Base-by-base conservation (phyloP, 1,140 invertebrate genomes). In the Drosophila suzukii region DNA sequence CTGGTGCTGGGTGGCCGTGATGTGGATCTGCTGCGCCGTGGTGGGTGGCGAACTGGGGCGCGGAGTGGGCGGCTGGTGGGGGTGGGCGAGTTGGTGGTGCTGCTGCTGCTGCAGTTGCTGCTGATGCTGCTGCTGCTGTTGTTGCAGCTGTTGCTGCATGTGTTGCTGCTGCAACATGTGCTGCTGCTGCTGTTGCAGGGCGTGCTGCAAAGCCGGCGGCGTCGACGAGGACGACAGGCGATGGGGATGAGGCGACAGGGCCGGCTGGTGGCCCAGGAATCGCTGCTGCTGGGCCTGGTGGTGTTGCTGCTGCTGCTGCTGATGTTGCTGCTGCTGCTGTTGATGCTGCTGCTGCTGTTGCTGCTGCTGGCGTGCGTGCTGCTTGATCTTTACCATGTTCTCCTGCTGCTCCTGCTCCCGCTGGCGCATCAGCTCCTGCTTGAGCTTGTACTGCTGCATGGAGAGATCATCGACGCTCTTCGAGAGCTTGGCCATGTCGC, bases 391-490 rank as follows among this genome's bases (percentile, higher is more conserved):
- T 27, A 90, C 90, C 67, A 91, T 91, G 53, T 91, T 91, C 74
- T 91, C 90, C 54, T 91, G 86, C 59, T 91, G 85, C 44, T 90
- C 85, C 44, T 90, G 82, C 39, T 86, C 81, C 0, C 81, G 82
- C 57, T 91, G 90, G n/a, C 84, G 72, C 76, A 91, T 61, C 15
- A 85, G 47, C 54, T 91, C 89, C 41, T 75, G 66, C 72, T 90
- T 90, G 38, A 90, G 65, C 75, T 90, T 90, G 47, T 88, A 88
- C 70, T 91, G 83, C 30, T 90, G 85, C 73, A 89, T 92, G 57
- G 88, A 91, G 7, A 91, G 65, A 50, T 91, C 90, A 32, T 91
- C 90, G 1, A 91, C 85, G 62, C 90, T 91, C 71, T 91, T 91
- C n/a, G 90, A 91, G 11, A 91, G 50, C 59, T 91, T 91, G n/a